Percentiles rank a stretch among this genome's conserved stretches.
These are phyloP conservation scores for Helicolenus hilgendorfi DNA, from an alignment of 2,797 vertebrate genomes.

Conservation along the genomic window DNA sequence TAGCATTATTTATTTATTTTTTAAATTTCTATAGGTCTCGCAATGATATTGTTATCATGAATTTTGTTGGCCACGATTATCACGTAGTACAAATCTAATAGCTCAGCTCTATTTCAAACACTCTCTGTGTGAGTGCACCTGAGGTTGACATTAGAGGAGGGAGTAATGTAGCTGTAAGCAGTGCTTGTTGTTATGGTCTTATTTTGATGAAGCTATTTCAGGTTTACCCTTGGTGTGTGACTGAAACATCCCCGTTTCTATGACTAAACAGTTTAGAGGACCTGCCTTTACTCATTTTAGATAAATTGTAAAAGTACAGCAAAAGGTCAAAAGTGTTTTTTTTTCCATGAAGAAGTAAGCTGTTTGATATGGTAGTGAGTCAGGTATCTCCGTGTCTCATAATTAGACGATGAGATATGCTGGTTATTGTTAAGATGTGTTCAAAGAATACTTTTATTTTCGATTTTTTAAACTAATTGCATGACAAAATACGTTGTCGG, in stretches of 20 bases:
- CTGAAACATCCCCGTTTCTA: neutral
- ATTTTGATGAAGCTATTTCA: constrained; percentile 23
- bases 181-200: neutral
- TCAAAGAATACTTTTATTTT: neutral
- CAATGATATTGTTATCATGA: neutral
- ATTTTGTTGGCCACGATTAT: neutral
- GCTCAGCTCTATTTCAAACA: neutral
- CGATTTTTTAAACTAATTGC: neutral
- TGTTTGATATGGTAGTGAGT: neutral
- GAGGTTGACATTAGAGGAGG: neutral
- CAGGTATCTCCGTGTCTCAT: neutral
- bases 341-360: neutral
- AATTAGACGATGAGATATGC: neutral
- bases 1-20: too few species aligned
- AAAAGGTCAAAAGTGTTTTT: neutral
- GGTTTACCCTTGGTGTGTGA: neutral
- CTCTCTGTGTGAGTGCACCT: neutral
- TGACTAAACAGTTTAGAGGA: neutral
- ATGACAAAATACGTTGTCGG: neutral
- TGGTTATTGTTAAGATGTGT: neutral
- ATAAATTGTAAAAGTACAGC: neutral
- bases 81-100: too few species aligned
- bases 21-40: too few species aligned
- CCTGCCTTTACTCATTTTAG: neutral
- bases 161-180: neutral